Base-by-base conservation (phyloP, 37 sponge, comb jelly and placozoan genomes). In the Chondrosia reniformis region DNA sequence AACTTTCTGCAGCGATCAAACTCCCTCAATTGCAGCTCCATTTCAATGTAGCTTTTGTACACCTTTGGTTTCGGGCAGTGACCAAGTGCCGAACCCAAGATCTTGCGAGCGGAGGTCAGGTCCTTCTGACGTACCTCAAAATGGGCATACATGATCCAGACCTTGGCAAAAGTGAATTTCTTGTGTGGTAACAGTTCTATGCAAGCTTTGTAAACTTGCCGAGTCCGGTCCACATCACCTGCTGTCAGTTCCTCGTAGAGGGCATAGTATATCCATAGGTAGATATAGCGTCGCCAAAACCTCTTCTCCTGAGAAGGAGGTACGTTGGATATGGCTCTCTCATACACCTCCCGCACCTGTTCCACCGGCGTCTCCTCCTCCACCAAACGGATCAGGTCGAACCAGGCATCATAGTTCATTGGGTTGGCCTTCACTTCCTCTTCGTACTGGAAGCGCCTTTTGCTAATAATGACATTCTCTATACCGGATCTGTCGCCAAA, bases 211-310 rank as follows among this genome's bases (percentile, higher is more conserved):
- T 98, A 98, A 27, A 98, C 99, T 52, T 93, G 86, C 19, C 99
- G 55, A 49, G 98, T 84, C 39, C 90, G 81, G 31, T 91, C 88
- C 31, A 85, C 66, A 54, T 97, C 98, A 37, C 92, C 89, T 22
- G 93, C 91, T 15, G 81, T 75, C 33, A 98, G 89, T 55, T 98
- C 99, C 77, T 98, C 99, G 55, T 87, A 98, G 63, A 98, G 61
- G 4, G 99, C 99, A 81, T 98, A 98, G 87, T 95, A 84, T 10
- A 98, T 95, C 99, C 99, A 98, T 31, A 98, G 82, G 74, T 98
- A 98, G 67, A 98, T 88, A 74, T 98, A 98, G 15, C 99, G 44
- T 33, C 96, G 39, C 99, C 99, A 98, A 43, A 84, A 88, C 46
- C 87, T 55, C 82, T 98, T 98, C 75, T 95, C 94, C 66, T 92